Conservation (phyloP, 2,797 vertebrate genomes). For the Anguilla marmorata region DNA sequence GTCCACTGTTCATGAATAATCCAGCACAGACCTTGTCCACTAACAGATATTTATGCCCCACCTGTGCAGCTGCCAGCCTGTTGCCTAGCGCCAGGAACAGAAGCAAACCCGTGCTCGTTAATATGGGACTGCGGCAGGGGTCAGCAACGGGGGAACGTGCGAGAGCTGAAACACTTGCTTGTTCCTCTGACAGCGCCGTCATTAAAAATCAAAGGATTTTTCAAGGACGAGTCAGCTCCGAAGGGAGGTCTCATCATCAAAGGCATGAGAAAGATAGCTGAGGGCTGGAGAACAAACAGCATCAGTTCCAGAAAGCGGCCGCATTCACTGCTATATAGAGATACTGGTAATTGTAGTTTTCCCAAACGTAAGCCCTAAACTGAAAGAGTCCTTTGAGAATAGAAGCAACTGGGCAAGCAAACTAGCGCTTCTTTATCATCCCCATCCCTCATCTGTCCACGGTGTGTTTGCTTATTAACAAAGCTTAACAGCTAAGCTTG, state of each 20-base stretch:
- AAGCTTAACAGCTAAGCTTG: background rate
- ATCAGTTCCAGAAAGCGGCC: background rate
- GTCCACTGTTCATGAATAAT: conserved; percentile 29
- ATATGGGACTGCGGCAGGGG: background rate
- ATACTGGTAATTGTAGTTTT: background rate
- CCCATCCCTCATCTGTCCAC: background rate
- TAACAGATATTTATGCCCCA: conserved; percentile 14
- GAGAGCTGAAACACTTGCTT: background rate
- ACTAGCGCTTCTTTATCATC: background rate
- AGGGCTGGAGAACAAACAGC: background rate
- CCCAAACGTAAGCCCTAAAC: background rate
- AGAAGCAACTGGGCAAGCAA: background rate
- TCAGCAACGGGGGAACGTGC: background rate
- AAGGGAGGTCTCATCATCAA: background rate
- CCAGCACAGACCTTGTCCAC: background rate
- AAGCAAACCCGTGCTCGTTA: conserved; percentile 12
- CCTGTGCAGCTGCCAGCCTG: background rate
- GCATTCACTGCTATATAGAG: background rate
- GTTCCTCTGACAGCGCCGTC: background rate
- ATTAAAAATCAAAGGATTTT: background rate
- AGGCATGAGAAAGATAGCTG: background rate
- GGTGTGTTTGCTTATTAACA: background rate
- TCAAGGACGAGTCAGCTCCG: background rate
- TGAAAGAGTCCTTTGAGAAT: background rate
- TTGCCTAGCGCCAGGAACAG: conserved; percentile 12